Evolutionary conservation across 2,888 invertebrate genomes (phyloP).

Genomic region (Brenthis daphne): DNA sequence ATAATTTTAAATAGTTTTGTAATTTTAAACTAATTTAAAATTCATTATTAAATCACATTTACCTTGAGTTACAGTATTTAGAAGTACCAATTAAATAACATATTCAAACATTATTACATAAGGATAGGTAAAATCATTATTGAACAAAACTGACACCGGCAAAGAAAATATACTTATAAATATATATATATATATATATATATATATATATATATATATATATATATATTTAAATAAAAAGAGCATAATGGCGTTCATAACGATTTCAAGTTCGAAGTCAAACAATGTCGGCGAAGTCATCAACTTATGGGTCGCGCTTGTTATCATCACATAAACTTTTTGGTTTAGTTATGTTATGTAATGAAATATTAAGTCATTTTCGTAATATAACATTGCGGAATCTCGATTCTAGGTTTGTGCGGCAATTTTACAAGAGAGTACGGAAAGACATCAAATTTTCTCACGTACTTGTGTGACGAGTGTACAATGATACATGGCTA

Average conservation of each 20-base stretch:
- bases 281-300: slow-evolving; percentile 6
- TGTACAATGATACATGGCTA: too few species aligned
- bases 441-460: background rate
- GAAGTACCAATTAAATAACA: too few species aligned
- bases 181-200: too few species aligned
- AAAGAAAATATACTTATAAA: background rate
- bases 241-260: background rate
- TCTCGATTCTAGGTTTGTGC: background rate
- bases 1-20: too few species aligned
- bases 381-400: slow-evolving; percentile 8
- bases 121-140: too few species aligned
- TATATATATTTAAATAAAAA: background rate
- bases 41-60: too few species aligned
- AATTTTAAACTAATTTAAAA: too few species aligned
- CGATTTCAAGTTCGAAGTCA: slow-evolving; percentile 13
- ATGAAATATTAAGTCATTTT: slow-evolving; percentile 17
- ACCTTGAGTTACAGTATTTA: too few species aligned
- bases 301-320: slow-evolving; percentile 12
- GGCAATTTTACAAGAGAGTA: background rate
- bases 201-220: too few species aligned
- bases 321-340: slow-evolving; percentile 15
- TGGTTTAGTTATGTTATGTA: slow-evolving; percentile 13
- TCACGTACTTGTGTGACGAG: background rate
- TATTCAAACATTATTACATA: too few species aligned
- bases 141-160: too few species aligned